Evolutionary conservation across 2,888 invertebrate species (phyloP).

Genomic region (Meiosimyza decipiens): DNA sequence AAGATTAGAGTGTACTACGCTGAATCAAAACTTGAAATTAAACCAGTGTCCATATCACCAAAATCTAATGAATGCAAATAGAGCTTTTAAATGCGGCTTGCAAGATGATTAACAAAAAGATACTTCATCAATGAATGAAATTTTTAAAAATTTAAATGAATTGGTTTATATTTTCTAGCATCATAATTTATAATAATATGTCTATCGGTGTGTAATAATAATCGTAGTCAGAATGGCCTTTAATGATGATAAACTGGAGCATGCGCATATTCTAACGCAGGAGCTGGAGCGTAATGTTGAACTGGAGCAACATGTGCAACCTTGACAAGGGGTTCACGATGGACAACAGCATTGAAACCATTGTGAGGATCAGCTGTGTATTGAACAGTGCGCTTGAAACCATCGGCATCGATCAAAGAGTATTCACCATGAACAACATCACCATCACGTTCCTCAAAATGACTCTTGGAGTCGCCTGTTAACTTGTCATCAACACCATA

Average conservation of each 20-base stretch:
- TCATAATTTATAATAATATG: no score
- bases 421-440: slow-evolving; percentile 65
- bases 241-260: slow-evolving; percentile 25
- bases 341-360: slow-evolving; percentile 64
- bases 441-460: slow-evolving; percentile 64
- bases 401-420: slow-evolving; percentile 64
- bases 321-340: slow-evolving; percentile 45
- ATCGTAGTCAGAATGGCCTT: neutral
- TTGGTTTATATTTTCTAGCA: no score
- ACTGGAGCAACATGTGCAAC: slow-evolving; percentile 1
- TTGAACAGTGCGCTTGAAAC: slow-evolving; percentile 61
- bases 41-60: no score
- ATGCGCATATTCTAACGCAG: neutral
- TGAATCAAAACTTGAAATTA: no score
- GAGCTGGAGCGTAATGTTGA: neutral
- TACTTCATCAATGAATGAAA: no score
- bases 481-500: slow-evolving; percentile 63
- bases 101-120: no score
- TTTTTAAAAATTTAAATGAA: no score
- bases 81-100: no score
- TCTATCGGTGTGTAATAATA: no score
- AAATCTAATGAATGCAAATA: no score
- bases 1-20: no score
- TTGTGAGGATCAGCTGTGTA: slow-evolving; percentile 63
- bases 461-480: slow-evolving; percentile 65